Evolutionary conservation across 2,797 vertebrate genomes (phyloP).

Genomic region (Chaetodon trifasciatus): DNA sequence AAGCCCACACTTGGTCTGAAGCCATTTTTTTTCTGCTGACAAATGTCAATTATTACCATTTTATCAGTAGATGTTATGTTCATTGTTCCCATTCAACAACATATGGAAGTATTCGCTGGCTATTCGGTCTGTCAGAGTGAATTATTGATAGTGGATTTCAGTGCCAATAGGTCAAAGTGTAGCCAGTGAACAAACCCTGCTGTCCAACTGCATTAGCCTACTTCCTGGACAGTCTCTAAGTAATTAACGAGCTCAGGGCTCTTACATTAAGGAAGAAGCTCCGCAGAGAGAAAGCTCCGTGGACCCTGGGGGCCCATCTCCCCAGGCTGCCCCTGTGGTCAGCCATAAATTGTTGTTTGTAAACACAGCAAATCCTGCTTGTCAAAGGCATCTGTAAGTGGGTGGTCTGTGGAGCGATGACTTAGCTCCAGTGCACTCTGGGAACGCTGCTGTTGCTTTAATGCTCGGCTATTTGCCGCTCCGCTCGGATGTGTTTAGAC

Average conservation of each 20-base stretch:
- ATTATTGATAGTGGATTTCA: slow-evolving; percentile 64
- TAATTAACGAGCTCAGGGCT: slow-evolving; percentile 76
- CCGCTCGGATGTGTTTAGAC: slow-evolving; percentile 12
- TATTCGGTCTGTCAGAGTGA: slow-evolving; percentile 39
- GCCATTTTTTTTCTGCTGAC: neutral
- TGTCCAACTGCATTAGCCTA: slow-evolving; percentile 75
- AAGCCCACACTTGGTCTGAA: neutral
- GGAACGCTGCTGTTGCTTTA: slow-evolving; percentile 26
- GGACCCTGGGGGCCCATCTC: slow-evolving; percentile 38
- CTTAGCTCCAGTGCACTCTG: slow-evolving; percentile 25
- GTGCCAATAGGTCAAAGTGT: slow-evolving; percentile 58
- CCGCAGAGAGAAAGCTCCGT: neutral
- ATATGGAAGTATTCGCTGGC: slow-evolving; percentile 13
- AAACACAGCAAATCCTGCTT: slow-evolving; percentile 62
- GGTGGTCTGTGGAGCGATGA: slow-evolving; percentile 16
- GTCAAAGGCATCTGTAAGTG: slow-evolving; percentile 10
- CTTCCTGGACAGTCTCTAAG: slow-evolving; percentile 72
- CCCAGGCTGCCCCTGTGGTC: slow-evolving; percentile 26
- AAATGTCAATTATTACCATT: neutral
- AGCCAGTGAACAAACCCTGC: slow-evolving; percentile 50
- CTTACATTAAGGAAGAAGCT: slow-evolving; percentile 48
- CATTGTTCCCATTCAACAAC: neutral
- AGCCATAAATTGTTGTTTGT: slow-evolving; percentile 62
- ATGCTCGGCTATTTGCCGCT: neutral
- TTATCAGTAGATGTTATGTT: neutral